Evolutionary conservation across 2,888 invertebrate genomes (phyloP).

Genomic region (Hirtodrosophila confusa): DNA sequence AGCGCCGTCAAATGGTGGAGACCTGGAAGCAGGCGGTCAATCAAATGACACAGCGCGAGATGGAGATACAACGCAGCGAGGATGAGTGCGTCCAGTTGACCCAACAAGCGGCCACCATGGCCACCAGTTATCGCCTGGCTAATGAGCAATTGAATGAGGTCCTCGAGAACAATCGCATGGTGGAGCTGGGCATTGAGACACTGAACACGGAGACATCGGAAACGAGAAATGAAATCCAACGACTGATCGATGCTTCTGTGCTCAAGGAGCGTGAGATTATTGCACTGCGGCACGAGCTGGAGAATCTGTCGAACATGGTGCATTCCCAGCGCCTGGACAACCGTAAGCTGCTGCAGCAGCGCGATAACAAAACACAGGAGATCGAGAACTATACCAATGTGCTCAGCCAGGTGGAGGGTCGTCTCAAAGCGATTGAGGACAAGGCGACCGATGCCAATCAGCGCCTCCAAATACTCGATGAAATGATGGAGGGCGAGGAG

Average conservation of each 20-base stretch:
- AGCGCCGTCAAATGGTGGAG: conserved; percentile 88
- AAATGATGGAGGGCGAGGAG: conserved; percentile 81
- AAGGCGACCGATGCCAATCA: conserved; percentile 81
- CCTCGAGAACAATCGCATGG: conserved; percentile 85
- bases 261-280: conserved; percentile 83
- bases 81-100: conserved; percentile 71
- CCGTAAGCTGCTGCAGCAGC: conserved; percentile 63
- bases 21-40: conserved; percentile 90
- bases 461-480: conserved; percentile 81
- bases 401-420: conserved; percentile 65
- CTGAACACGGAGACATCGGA: conserved; percentile 83
- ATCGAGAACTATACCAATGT: conserved; percentile 57
- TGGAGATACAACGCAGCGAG: conserved; percentile 87
- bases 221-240: conserved; percentile 80
- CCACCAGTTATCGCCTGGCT: conserved; percentile 84
- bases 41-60: conserved; percentile 89
- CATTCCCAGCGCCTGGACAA: conserved; percentile 81
- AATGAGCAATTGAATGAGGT: conserved; percentile 85
- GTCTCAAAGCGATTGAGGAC: conserved; percentile 67
- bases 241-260: conserved; percentile 79
- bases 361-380: conserved; percentile 54
- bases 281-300: conserved; percentile 79
- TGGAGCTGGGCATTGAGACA: conserved; percentile 83
- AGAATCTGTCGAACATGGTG: conserved; percentile 77
- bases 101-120: conserved; percentile 79